Base-by-base conservation (phyloP, 2,888 invertebrate species). In the Spialia ferax region DNA sequence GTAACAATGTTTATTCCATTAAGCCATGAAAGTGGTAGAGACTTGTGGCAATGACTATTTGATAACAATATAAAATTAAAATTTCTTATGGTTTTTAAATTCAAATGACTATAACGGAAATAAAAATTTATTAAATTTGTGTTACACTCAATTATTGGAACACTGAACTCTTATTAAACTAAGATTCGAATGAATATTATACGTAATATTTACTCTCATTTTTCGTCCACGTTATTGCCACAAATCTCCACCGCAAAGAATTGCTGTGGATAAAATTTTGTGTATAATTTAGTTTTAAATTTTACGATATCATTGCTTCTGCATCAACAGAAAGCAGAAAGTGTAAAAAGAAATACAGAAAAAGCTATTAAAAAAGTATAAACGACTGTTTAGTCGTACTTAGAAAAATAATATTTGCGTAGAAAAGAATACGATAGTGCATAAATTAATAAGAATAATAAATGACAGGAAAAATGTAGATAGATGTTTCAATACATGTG, bases 251-350 rank as follows among this genome's bases (percentile, higher is more conserved):
- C 75, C 79, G 77, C 78, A 81, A 91, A 93, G 93, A 79, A 83
- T 92, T 93, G 91, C 87, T 93, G 93, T 93, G 93, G 93, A 85
- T 84, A 86, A 55, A n/a, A 15, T 15, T 13, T n/a, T 69, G 67
- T 48, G 3, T 32, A 2, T 38, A 68, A 68, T 8, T 56, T n/a
- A 15, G 29, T 26, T 61, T 42, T 10, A 61, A 57, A 18, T 48
- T 26, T 15, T 55, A 64, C 70, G 56, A 68, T 72, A 79, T 84
- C 91, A 92, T 93, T 93, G 93, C 93, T 91, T 89, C 93, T 93
- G 93, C 93, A 92, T 88, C 75, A 74, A 77, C 74, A 87, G 85
- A 87, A 88, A 90, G 88, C 89, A 79, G 64, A 70, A 71, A 29
- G 69, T 69, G 70, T 63, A 64, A 65, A 71, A 66, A 59, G 68